Conservation (phyloP, 2,888 invertebrate species). For the Drosophila atroscutellata region DNA sequence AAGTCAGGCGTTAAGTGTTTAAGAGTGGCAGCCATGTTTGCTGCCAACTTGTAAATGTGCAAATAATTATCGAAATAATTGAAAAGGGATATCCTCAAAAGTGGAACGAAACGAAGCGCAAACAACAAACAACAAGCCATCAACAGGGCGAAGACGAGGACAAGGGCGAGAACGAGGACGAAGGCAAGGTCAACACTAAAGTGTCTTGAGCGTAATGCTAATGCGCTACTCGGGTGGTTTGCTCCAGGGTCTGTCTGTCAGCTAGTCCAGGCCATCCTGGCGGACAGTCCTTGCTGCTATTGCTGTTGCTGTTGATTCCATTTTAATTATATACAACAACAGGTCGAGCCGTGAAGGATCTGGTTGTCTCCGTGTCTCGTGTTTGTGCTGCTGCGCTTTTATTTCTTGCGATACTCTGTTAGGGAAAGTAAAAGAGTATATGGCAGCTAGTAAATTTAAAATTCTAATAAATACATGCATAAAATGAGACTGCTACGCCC, state of each 20-base stretch:
- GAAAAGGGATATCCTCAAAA: conserved; percentile 65
- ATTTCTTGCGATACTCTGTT: conserved; percentile 14
- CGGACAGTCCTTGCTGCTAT: conserved; percentile 25
- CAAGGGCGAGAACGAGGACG: neutral
- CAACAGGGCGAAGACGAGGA: conserved; percentile 8
- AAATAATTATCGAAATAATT: conserved; percentile 81
- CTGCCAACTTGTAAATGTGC: conserved; percentile 60
- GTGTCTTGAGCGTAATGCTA: conserved; percentile 41
- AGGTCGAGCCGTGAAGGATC: conserved; percentile 40
- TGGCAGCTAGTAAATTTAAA: no score
- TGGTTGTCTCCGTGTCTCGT: conserved; percentile 13
- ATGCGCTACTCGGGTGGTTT: conserved; percentile 29
- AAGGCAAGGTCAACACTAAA: conserved; percentile 33
- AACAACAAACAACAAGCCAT: conserved; percentile 31
- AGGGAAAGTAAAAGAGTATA: neutral
- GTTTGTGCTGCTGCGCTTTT: conserved; percentile 36
- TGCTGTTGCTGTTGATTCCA: conserved; percentile 37
- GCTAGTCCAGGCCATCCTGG: neutral
- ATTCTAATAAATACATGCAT: neutral
- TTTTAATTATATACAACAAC: conserved; percentile 75
- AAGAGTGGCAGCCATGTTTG: conserved; percentile 20
- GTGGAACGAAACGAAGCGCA: conserved; percentile 32
- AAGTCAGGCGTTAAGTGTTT: conserved; percentile 21
- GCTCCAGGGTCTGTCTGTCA: conserved; percentile 4
- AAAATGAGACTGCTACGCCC: no score